Conservation (phyloP, 1,140 invertebrate species). For the Ceratoteleas bidentatus region DNA sequence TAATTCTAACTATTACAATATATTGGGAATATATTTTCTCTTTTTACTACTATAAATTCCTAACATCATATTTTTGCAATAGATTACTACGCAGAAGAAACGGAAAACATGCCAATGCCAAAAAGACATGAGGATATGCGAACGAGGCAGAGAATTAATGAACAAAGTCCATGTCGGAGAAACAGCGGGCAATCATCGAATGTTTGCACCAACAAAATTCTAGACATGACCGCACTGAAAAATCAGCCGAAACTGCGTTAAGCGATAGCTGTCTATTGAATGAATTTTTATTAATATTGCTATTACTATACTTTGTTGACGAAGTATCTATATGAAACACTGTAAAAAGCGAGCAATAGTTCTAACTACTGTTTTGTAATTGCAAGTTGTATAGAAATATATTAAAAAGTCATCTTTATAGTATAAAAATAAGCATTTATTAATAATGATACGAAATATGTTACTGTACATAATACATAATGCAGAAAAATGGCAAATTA, state of each 20-base stretch:
- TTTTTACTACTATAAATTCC: too few relatives aligned
- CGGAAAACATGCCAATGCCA: slow-evolving; percentile 41
- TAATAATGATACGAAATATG: background rate
- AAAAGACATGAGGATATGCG: slow-evolving; percentile 14
- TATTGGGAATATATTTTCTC: too few relatives aligned
- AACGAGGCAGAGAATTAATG: slow-evolving; percentile 18
- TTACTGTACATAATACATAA: too few relatives aligned
- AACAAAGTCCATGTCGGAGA: slow-evolving; percentile 20
- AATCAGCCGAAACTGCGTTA: slow-evolving; percentile 83
- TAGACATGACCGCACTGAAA: slow-evolving; percentile 85
- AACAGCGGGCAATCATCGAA: slow-evolving; percentile 65
- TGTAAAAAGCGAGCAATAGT: background rate
- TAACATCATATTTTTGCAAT: background rate
- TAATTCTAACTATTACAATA: too few relatives aligned
- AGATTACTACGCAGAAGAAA: slow-evolving; percentile 21
- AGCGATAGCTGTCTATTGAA: too few relatives aligned
- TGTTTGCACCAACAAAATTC: slow-evolving; percentile 82
- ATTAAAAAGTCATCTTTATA: too few relatives aligned
- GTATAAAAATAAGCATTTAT: too few relatives aligned
- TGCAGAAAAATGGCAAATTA: background rate
- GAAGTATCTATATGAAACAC: background rate
- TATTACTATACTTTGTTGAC: slow-evolving; percentile 1
- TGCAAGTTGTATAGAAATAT: too few relatives aligned
- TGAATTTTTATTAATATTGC: too few relatives aligned
- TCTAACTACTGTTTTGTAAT: too few relatives aligned